These are phyloP conservation scores for Calyptomena viridis DNA, from an alignment of 2,113 vertebrate genomes.

Conservation along the genomic window DNA sequence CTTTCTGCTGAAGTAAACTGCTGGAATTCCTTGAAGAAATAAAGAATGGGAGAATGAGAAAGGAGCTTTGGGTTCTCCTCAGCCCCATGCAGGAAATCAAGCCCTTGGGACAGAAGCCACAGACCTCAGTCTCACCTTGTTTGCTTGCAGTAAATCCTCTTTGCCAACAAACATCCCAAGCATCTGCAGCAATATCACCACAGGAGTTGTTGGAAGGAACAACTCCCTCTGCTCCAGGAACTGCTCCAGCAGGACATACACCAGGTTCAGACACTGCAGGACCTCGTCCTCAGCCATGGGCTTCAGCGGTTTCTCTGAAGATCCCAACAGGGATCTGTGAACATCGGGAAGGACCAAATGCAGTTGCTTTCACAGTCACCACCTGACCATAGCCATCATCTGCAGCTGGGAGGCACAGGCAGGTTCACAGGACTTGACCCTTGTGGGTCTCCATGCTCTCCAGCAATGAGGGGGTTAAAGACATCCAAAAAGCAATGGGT, in stretches of 20 bases:
- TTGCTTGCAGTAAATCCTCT: neutral
- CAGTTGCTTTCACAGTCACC: neutral
- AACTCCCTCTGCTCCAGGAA: neutral
- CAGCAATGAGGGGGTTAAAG: neutral
- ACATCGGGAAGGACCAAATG: neutral
- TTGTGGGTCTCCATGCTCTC: too few relatives aligned
- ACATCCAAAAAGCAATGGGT: neutral
- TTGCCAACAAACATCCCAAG: neutral
- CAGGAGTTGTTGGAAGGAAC: too few relatives aligned
- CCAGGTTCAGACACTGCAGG: neutral
- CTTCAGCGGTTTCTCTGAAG: neutral
- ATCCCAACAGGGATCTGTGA: neutral
- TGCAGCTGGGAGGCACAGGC: neutral
- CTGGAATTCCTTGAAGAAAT: neutral
- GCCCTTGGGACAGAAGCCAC: too few relatives aligned
- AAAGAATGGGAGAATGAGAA: neutral
- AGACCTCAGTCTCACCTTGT: neutral
- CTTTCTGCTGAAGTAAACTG: neutral
- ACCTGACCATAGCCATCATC: too few relatives aligned
- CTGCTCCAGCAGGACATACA: neutral
- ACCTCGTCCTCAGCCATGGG: fast-evolving
- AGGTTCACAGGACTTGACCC: neutral
- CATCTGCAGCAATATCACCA: neutral
- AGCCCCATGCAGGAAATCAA: neutral
- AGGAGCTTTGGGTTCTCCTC: neutral